Evolutionary conservation across 2,797 vertebrate genomes (phyloP), one percentile per base, ranked within the genome.

Genomic region (Kryptopterus vitreolus): DNA sequence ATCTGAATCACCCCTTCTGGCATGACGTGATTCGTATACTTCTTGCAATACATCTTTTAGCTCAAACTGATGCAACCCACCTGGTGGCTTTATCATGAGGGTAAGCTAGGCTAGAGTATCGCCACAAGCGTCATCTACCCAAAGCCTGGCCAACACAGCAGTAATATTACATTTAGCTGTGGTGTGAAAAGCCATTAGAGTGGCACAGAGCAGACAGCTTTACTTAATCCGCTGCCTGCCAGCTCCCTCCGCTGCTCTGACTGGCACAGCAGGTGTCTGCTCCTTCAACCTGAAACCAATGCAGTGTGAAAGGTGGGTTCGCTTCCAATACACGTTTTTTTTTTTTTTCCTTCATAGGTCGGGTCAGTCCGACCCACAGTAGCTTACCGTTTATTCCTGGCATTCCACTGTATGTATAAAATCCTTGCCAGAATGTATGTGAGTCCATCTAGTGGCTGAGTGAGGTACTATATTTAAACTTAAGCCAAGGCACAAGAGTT

Each of bases 161-260:
- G 89, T 83, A 88, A 88, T 89, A 88, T 89, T 88, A 85, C 88
- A 89, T 93, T 91, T 91, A 91, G 89, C 89, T 88, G 70, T 83
- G 87, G 87, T 90, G 89, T 89, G 90, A 90, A 89, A 92, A 90
- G 89, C 88, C 88, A 89, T 91, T 91, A 91, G 88, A 88, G 88
- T 91, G 90, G 90, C 90, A 92, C 83, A 29, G 89, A 92, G 85
- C 79, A 90, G 91, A 92, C 90, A 88, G 89, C 87, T 91, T 92
- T 90, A 91, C 93, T 92, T 91, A 92, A 92, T 91, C 91, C 91
- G 80, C 89, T 90, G 89, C 88, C 90, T 92, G 89, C 90, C 87
- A 90, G 86, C 86, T 83, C 85, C 72, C 85, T 89, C 89, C 84
- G 84, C 82, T 82, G 90, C 87, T 83, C 87, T 89, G 88, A 86